A percentile compares a stretch with the other conserved stretches of the same genome.
phyloP scores from a whole-genome alignment of 2,888 invertebrate genomes.

The Saturnia japonica region DNA sequence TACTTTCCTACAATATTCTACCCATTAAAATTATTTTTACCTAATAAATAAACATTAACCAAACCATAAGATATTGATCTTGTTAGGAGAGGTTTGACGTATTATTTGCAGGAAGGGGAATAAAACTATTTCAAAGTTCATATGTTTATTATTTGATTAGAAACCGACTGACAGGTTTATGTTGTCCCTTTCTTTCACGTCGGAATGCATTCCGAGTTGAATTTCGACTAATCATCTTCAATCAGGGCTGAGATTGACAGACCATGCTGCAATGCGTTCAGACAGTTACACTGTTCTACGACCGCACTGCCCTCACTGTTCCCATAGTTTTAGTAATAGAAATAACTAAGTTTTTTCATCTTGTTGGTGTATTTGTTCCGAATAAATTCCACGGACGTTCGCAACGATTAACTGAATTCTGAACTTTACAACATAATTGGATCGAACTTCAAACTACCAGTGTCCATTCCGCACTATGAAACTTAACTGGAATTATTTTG shows the following conservation, averaged over 20 bases:
- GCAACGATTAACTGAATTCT: constrained; percentile 10
- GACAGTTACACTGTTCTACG: neutral
- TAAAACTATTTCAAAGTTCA: neutral
- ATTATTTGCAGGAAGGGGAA: too few relatives aligned
- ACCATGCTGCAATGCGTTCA: neutral
- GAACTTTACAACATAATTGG: constrained; percentile 14
- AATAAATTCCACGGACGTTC: neutral
- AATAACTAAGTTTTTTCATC: neutral
- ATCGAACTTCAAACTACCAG: constrained; percentile 11
- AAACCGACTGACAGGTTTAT: neutral
- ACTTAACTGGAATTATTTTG: neutral
- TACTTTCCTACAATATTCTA: too few relatives aligned
- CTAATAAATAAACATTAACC: too few relatives aligned
- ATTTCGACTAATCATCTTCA: neutral
- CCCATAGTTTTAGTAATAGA: neutral
- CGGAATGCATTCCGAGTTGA: neutral
- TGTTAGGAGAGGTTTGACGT: too few relatives aligned
- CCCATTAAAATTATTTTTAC: too few relatives aligned
- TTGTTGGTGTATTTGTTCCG: neutral
- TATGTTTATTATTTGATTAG: neutral
- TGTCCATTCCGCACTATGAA: constrained; percentile 2
- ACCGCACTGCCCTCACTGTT: neutral
- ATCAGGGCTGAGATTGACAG: neutral
- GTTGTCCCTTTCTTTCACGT: neutral
- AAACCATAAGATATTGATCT: too few relatives aligned